Evolutionary conservation across 2,797 vertebrate species (phyloP).

Genomic region (Tauraco hartlaubi): DNA sequence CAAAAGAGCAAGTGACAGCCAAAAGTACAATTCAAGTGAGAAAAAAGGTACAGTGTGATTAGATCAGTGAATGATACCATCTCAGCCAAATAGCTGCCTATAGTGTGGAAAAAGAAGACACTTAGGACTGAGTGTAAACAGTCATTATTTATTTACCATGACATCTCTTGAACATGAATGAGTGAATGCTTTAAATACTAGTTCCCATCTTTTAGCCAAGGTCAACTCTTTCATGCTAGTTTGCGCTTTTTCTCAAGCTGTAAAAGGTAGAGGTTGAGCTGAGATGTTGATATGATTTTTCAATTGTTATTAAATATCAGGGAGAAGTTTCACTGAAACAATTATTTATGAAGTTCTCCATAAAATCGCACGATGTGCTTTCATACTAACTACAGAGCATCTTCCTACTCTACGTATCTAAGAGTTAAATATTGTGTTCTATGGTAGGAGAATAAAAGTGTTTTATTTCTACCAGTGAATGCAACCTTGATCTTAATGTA

Average conservation of each 20-base stretch:
- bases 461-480: neutral
- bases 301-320: neutral
- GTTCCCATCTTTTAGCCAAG: slow-evolving; percentile 79
- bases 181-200: slow-evolving; percentile 82
- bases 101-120: slow-evolving; percentile 81
- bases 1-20: slow-evolving; percentile 80
- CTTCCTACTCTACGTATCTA: neutral
- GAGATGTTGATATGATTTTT: neutral
- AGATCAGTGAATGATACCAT: slow-evolving; percentile 77
- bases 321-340: neutral
- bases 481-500: neutral
- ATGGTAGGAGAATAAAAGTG: neutral
- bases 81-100: slow-evolving; percentile 80
- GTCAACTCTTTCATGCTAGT: slow-evolving; percentile 75
- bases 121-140: slow-evolving; percentile 82
- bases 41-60: slow-evolving; percentile 80
- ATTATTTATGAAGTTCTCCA: neutral
- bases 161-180: slow-evolving; percentile 84
- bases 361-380: neutral
- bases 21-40: slow-evolving; percentile 81
- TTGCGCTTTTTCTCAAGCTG: slow-evolving; percentile 40
- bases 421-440: neutral
- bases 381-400: neutral
- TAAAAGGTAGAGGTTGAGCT: slow-evolving; percentile 30
- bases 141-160: slow-evolving; percentile 86